Conservation (phyloP, 2,797 vertebrate species). For the Spizella passerina region DNA sequence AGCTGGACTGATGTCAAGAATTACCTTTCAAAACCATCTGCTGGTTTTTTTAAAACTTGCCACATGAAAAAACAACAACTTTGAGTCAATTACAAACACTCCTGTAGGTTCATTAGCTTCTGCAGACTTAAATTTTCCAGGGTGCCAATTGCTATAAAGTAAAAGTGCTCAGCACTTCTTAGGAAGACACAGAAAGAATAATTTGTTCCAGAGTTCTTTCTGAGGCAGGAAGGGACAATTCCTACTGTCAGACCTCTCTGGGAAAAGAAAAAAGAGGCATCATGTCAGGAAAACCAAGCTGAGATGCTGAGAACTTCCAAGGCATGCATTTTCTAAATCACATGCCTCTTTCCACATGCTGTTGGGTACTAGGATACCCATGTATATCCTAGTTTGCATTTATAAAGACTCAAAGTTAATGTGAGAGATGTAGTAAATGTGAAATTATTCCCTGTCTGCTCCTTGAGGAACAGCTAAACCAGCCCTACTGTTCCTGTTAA, state of each 20-base stretch:
- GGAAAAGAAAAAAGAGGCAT: neutral
- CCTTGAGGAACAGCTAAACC: neutral
- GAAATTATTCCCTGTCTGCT: neutral
- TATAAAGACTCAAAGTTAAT: neutral
- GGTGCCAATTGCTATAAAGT: neutral
- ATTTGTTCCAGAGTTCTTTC: neutral
- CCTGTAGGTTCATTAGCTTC: neutral
- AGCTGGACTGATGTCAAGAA: neutral
- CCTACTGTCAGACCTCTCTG: neutral
- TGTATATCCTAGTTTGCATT: neutral
- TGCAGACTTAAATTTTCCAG: neutral
- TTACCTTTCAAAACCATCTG: neutral
- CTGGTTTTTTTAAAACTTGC: neutral
- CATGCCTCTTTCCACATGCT: neutral
- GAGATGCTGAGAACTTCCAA: neutral
- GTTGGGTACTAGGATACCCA: neutral
- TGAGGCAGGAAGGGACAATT: neutral
- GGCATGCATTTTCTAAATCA: neutral
- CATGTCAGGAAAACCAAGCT: neutral
- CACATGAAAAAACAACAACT: neutral
- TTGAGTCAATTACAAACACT: neutral
- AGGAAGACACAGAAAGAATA: neutral
- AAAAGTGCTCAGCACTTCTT: neutral
- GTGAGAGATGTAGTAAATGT: neutral
- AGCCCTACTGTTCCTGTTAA: neutral